These are phyloP conservation scores for Apantesis nais DNA, from an alignment of 2,888 invertebrate genomes.

Conservation along the genomic window DNA sequence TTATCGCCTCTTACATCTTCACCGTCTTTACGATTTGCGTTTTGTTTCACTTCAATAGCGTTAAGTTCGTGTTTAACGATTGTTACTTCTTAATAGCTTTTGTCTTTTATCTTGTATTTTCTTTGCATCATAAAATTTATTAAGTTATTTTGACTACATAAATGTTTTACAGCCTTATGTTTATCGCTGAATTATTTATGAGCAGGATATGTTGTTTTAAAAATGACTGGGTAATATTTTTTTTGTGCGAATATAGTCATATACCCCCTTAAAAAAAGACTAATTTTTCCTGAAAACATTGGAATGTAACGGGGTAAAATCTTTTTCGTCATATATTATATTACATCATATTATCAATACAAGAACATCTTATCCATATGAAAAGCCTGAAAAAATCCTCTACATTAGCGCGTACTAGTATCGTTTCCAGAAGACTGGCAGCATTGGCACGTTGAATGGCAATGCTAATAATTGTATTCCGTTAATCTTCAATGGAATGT, in stretches of 20 bases:
- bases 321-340: no score
- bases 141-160: conserved; percentile 22
- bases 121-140: conserved; percentile 26
- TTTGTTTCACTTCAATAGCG: conserved; percentile 56
- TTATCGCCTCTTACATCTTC: conserved; percentile 78
- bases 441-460: no score
- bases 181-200: conserved; percentile 4
- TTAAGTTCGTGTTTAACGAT: conserved; percentile 53
- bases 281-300: neutral
- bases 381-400: no score
- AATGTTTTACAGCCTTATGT: conserved; percentile 15
- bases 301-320: no score
- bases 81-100: conserved; percentile 44
- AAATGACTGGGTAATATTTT: neutral
- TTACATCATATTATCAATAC: no score
- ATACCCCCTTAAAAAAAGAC: neutral
- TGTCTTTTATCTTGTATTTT: conserved; percentile 37
- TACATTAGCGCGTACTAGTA: no score
- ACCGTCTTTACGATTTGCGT: conserved; percentile 62
- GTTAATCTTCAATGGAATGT: no score
- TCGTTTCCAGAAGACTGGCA: no score
- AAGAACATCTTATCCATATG: no score
- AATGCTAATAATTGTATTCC: no score
- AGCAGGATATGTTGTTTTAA: neutral
- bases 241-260: neutral